phyloP scores from a whole-genome alignment of 2,888 invertebrate species.

The Zele albiditarsus region DNA sequence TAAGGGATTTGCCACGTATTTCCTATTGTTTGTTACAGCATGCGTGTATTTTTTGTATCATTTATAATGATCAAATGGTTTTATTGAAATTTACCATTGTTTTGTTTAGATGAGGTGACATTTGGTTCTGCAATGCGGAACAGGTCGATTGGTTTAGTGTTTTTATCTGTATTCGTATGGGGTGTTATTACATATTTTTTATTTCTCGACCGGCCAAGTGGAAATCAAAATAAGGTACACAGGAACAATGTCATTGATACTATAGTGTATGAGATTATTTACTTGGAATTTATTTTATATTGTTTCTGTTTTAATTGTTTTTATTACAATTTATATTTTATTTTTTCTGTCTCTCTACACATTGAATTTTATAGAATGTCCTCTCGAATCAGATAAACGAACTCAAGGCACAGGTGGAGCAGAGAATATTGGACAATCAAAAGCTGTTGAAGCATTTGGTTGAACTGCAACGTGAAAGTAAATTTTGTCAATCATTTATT shows the following conservation, averaged over 20 bases:
- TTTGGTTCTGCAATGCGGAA: constrained; percentile 69
- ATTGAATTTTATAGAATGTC: constrained; percentile 54
- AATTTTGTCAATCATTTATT: constrained; percentile 39
- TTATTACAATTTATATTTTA: background rate
- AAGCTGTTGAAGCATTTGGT: constrained; percentile 59
- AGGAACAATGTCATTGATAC: background rate
- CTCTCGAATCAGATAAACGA: constrained; percentile 61
- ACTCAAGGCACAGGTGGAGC: constrained; percentile 60
- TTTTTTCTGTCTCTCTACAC: constrained; percentile 4
- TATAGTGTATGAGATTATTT: background rate
- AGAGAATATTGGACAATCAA: constrained; percentile 61
- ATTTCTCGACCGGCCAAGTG: constrained; percentile 73
- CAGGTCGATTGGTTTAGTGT: constrained; percentile 67
- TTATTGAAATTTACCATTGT: background rate
- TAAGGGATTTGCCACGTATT: constrained; percentile 8
- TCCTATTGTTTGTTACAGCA: background rate
- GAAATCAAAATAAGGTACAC: constrained; percentile 63
- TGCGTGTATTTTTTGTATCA: background rate
- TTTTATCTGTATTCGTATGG: constrained; percentile 75
- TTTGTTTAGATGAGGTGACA: constrained; percentile 63
- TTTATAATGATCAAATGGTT: no score
- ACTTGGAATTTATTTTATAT: background rate
- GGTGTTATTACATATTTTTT: constrained; percentile 75
- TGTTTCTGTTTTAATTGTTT: background rate
- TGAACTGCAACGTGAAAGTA: constrained; percentile 57